Conservation (phyloP, 2,797 vertebrate species). For the Lacerta agilis region DNA sequence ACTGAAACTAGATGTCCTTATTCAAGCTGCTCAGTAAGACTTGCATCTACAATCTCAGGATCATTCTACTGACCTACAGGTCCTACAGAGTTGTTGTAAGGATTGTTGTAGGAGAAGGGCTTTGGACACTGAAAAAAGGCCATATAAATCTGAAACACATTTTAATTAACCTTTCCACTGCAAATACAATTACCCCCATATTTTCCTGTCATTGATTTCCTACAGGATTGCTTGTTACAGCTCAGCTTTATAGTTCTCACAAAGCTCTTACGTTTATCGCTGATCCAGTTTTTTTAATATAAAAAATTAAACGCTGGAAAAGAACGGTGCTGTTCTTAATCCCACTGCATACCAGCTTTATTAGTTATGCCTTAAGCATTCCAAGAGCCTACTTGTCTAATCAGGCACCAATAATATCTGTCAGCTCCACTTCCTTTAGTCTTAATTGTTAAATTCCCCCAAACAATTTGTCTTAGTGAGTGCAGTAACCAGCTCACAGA, state of each 20-base stretch:
- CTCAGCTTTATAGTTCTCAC: constrained; percentile 19
- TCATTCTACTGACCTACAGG: not conserved
- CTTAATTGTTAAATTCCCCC: constrained; percentile 52
- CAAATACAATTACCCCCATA: not conserved
- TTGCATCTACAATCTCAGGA: not conserved
- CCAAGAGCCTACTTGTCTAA: constrained; percentile 35
- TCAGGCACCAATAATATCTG: not conserved
- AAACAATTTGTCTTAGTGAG: constrained; percentile 36
- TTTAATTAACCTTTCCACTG: constrained; percentile 24
- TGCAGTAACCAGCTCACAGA: constrained; percentile 24
- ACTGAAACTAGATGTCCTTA: not conserved
- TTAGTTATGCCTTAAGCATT: constrained; percentile 54
- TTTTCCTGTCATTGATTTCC: not conserved
- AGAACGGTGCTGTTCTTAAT: constrained; percentile 37
- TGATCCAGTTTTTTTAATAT: not conserved
- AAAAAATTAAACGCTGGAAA: not conserved
- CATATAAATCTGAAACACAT: not conserved
- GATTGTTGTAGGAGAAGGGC: not conserved
- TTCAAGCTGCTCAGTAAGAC: too few species aligned
- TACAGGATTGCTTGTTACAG: constrained; percentile 18
- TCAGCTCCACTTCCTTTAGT: constrained; percentile 48
- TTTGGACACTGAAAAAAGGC: not conserved
- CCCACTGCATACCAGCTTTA: not conserved
- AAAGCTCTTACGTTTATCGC: not conserved
- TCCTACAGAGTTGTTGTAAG: not conserved